Conservation (phyloP, 2,113 vertebrate genomes). For the Nettapus auritus region DNA sequence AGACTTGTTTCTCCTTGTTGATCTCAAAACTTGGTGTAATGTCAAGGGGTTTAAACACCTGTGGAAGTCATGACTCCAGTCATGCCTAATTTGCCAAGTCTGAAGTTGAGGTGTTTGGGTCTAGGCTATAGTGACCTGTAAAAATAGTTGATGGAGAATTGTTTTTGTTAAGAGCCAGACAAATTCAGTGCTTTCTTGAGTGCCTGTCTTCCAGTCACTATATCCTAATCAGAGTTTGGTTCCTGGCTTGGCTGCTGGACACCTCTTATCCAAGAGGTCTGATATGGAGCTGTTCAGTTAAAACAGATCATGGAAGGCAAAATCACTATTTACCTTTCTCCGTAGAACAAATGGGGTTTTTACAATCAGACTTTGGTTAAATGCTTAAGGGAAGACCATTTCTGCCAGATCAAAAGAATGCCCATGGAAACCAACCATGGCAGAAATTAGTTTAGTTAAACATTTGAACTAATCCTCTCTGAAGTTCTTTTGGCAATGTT, state of each 20-base stretch:
- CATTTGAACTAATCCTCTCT: constrained; percentile 42
- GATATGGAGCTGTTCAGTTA: neutral
- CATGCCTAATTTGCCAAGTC: neutral
- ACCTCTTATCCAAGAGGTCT: neutral
- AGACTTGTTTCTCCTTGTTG: neutral
- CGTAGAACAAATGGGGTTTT: neutral
- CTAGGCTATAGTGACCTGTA: neutral
- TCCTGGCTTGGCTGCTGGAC: neutral
- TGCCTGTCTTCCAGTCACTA: fast-evolving
- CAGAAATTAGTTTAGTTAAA: constrained; percentile 51
- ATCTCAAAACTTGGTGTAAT: neutral
- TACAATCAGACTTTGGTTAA: neutral
- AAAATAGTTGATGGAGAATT: neutral
- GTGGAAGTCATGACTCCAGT: neutral
- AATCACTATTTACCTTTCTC: neutral
- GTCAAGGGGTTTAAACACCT: neutral
- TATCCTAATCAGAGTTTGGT: neutral
- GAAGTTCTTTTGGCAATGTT: constrained; percentile 47
- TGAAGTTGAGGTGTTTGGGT: neutral
- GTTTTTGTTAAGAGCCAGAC: neutral
- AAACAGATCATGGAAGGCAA: neutral
- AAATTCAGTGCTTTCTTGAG: neutral
- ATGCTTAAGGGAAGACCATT: neutral
- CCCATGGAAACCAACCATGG: neutral
- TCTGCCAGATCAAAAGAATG: neutral